A percentile compares a stretch with the other conserved stretches of the same genome.
These are phyloP conservation scores for Dendrolimus pini DNA, from an alignment of 2,888 invertebrate genomes.

Conservation along the genomic window DNA sequence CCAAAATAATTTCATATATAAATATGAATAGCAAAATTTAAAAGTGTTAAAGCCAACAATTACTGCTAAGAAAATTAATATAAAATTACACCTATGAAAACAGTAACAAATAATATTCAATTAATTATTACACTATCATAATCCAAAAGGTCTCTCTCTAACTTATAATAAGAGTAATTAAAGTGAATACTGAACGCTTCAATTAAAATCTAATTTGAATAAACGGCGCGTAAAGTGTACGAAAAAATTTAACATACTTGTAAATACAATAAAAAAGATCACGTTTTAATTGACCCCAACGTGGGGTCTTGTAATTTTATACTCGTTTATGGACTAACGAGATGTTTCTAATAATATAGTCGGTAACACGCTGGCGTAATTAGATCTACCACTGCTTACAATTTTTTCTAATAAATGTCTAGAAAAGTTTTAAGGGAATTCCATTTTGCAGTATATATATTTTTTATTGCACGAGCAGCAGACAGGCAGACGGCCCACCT, in stretches of 20 bases:
- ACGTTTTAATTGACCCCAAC: conserved; percentile 47
- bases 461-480: too few relatives aligned
- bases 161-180: not conserved
- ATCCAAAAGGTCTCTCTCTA: not conserved
- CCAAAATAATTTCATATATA: too few relatives aligned
- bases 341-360: conserved; percentile 30
- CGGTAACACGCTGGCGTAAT: conserved; percentile 17
- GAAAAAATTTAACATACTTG: conserved; percentile 24
- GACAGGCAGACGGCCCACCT: too few relatives aligned
- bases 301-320: conserved; percentile 48
- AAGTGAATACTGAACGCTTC: conserved; percentile 11
- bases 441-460: too few relatives aligned
- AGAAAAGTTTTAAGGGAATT: too few relatives aligned
- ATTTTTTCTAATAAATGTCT: conserved; percentile 8
- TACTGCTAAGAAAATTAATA: not conserved
- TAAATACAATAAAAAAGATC: conserved; percentile 37
- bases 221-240: conserved; percentile 31
- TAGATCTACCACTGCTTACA: conserved; percentile 12
- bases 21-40: not conserved
- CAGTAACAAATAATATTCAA: not conserved
- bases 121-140: not conserved
- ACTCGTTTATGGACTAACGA: conserved; percentile 39
- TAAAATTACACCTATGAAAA: not conserved
- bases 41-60: not conserved
- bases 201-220: conserved; percentile 37